phyloP scores from a whole-genome alignment of 2,888 invertebrate genomes.

The Aphodius sticticus region DNA sequence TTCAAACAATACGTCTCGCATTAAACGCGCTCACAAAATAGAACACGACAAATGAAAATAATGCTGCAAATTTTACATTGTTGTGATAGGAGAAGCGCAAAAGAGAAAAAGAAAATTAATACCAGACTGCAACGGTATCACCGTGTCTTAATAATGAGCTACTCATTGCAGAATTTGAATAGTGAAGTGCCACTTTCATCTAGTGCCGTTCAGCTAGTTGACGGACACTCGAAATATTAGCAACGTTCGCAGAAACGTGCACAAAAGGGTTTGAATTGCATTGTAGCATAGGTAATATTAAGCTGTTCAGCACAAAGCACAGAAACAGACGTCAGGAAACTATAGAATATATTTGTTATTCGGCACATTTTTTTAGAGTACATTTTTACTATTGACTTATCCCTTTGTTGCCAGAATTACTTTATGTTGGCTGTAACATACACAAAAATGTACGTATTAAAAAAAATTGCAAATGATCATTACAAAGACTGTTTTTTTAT shows the following conservation, averaged over 20 bases:
- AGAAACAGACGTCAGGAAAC: too few species aligned
- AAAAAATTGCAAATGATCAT: too few species aligned
- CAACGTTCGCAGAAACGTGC: background rate
- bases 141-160: background rate
- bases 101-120: background rate
- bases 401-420: too few species aligned
- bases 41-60: too few species aligned
- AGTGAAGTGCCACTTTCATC: background rate
- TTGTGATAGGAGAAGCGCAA: background rate
- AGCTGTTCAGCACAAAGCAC: too few species aligned
- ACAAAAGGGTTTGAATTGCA: background rate
- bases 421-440: too few species aligned
- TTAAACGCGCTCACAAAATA: background rate
- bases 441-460: too few species aligned
- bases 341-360: too few species aligned
- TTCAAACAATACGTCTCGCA: background rate
- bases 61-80: background rate
- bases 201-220: constrained; percentile 4
- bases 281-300: too few species aligned
- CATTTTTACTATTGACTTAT: too few species aligned
- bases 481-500: too few species aligned
- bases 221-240: background rate
- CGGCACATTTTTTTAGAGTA: too few species aligned
- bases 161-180: background rate
- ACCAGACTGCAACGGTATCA: background rate